Percentiles rank a stretch among this genome's conserved stretches.
Evolutionary conservation across 23 tunicate genomes (phyloP).

Genomic region (Ciona savignyi): DNA sequence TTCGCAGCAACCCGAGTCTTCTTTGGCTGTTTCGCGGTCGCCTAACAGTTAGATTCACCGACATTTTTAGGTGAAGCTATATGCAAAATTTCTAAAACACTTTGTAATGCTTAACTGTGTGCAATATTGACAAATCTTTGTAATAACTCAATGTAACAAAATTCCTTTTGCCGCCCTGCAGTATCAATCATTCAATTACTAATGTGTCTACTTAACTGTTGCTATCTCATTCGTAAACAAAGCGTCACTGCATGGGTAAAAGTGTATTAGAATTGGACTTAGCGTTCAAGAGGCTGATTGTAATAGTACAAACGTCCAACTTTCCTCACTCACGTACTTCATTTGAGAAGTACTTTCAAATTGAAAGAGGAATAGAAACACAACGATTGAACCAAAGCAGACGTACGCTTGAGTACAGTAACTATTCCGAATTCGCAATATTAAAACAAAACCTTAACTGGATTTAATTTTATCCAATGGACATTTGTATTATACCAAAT

Average conservation of each 20-base stretch:
- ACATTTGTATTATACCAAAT: no score
- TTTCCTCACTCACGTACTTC: background rate
- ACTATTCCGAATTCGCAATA: no score
- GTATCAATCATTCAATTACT: background rate
- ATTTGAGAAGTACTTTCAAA: background rate
- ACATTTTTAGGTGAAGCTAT: no score
- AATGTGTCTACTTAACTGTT: background rate
- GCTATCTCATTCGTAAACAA: background rate
- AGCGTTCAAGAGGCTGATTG: background rate
- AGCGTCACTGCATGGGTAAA: background rate
- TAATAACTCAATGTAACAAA: no score
- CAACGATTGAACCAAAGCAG: background rate
- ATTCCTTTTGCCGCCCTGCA: background rate
- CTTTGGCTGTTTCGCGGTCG: background rate
- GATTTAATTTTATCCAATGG: no score
- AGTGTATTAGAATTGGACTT: constrained; percentile 1
- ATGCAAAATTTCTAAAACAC: no score
- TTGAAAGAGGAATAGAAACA: background rate
- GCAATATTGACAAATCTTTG: no score
- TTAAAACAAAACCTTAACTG: no score
- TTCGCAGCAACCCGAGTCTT: background rate
- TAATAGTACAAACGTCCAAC: background rate
- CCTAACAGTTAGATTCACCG: background rate
- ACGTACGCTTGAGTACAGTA: background rate
- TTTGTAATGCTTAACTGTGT: no score